Conservation (phyloP, 2,797 vertebrate genomes). For the Labroides dimidiatus region DNA sequence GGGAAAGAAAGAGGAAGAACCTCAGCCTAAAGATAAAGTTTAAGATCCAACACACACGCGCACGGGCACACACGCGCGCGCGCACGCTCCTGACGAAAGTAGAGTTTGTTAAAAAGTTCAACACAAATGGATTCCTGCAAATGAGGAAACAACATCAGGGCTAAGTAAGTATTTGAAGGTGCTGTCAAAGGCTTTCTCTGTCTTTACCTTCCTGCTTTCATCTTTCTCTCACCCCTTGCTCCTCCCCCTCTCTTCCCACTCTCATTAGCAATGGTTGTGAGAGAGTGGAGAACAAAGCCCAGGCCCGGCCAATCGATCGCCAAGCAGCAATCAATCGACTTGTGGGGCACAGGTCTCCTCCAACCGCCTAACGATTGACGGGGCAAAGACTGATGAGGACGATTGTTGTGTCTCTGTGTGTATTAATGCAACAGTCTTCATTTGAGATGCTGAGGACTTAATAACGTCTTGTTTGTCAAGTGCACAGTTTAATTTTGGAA, state of each 20-base stretch:
- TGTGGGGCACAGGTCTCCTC: constrained; percentile 64
- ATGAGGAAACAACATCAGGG: constrained; percentile 73
- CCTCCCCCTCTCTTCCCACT: constrained; percentile 58
- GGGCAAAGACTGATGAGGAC: constrained; percentile 69
- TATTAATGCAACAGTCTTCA: constrained; percentile 52
- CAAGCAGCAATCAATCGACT: constrained; percentile 72
- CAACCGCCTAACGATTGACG: constrained; percentile 61
- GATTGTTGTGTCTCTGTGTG: constrained; percentile 52
- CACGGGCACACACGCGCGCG: no score
- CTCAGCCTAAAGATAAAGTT: no score
- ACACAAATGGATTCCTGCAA: constrained; percentile 66
- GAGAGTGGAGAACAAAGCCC: constrained; percentile 76
- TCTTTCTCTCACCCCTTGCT: constrained; percentile 64
- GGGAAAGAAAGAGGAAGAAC: background rate
- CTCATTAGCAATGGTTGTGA: constrained; percentile 76
- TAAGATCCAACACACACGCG: no score
- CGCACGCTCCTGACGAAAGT: constrained; percentile 3
- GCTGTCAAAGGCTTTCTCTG: constrained; percentile 74
- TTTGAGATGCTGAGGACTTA: constrained; percentile 38
- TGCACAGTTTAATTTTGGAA: constrained; percentile 47
- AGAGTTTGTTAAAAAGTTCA: constrained; percentile 38
- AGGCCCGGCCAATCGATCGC: constrained; percentile 73
- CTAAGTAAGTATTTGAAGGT: constrained; percentile 74
- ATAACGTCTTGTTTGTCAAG: constrained; percentile 44
- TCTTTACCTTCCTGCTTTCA: constrained; percentile 70